phyloP scores from a whole-genome alignment of 1,140 invertebrate species.

The Diorhabda carinulata region DNA sequence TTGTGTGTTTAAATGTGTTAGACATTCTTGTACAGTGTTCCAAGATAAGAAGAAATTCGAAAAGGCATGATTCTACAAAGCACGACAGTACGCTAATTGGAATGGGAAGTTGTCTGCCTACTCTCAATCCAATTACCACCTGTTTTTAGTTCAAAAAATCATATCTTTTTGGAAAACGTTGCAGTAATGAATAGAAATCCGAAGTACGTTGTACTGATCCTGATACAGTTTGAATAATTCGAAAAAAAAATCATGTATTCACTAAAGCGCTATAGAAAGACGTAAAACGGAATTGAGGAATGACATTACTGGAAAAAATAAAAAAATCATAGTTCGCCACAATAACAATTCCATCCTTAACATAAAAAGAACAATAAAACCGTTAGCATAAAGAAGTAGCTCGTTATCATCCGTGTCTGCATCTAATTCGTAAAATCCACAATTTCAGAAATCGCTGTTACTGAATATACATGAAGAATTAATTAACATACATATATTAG shows the following conservation, averaged over 20 bases:
- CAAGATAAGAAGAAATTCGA: too few relatives aligned
- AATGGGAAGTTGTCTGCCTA: neutral
- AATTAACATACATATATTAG: constrained; percentile 30
- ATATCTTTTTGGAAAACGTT: neutral
- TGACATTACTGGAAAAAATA: neutral
- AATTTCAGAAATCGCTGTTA: neutral
- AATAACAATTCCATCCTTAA: constrained; percentile 17
- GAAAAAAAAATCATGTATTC: neutral
- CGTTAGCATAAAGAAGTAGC: constrained; percentile 12
- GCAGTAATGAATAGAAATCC: too few relatives aligned
- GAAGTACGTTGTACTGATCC: too few relatives aligned
- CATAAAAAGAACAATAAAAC: constrained; percentile 18
- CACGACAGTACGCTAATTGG: too few relatives aligned
- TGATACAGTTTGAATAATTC: too few relatives aligned
- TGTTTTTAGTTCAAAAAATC: neutral
- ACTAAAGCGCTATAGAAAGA: neutral
- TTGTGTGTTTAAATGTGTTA: too few relatives aligned
- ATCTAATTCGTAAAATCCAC: neutral
- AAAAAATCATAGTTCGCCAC: constrained; percentile 10
- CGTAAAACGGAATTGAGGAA: neutral
- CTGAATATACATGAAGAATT: constrained; percentile 21
- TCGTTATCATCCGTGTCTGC: constrained; percentile 7
- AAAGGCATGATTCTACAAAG: too few relatives aligned
- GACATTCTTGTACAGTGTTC: too few relatives aligned
- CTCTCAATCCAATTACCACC: neutral